These are phyloP conservation scores for Gyrodactylus salaris DNA, from an alignment of 1,140 invertebrate genomes.

Conservation along the genomic window DNA sequence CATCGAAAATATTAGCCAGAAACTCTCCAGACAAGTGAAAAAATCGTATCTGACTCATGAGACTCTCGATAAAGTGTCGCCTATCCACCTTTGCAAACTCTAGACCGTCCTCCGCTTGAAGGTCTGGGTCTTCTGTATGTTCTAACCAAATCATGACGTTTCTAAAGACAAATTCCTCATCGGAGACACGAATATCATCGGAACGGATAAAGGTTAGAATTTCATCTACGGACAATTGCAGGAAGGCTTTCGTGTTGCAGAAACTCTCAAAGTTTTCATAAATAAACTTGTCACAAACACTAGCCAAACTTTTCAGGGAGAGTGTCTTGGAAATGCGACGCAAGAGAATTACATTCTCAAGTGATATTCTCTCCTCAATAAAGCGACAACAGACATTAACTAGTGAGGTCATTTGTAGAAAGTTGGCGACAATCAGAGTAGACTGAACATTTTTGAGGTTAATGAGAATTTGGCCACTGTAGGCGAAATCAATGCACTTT, in stretches of 20 bases:
- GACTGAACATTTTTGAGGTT: conserved; percentile 35
- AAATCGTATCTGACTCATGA: conserved; percentile 36
- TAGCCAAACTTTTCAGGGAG: conserved; percentile 23
- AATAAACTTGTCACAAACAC: conserved; percentile 42
- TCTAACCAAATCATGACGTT: background rate
- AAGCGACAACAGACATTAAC: background rate
- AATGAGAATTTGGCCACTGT: conserved; percentile 41
- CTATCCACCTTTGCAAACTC: conserved; percentile 39
- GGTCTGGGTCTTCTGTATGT: background rate
- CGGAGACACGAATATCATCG: conserved; percentile 39
- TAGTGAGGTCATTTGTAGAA: background rate
- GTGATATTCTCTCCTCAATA: background rate
- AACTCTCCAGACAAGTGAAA: conserved; percentile 43
- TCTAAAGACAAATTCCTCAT: conserved; percentile 26
- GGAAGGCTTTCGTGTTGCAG: conserved; percentile 39
- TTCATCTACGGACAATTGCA: conserved; percentile 29
- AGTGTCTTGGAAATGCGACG: background rate
- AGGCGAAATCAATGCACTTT: conserved; percentile 48
- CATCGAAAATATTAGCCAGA: conserved; percentile 44
- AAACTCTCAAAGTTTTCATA: conserved; percentile 47
- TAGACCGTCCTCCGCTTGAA: conserved; percentile 48
- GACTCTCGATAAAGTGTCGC: conserved; percentile 24
- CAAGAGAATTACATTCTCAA: background rate
- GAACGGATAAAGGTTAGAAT: conserved; percentile 35
- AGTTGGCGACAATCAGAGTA: background rate